Percentiles rank a stretch among this genome's conserved stretches.
These are phyloP conservation scores for Hirtodrosophila trivittata DNA, from an alignment of 2,888 invertebrate species.

Conservation along the genomic window DNA sequence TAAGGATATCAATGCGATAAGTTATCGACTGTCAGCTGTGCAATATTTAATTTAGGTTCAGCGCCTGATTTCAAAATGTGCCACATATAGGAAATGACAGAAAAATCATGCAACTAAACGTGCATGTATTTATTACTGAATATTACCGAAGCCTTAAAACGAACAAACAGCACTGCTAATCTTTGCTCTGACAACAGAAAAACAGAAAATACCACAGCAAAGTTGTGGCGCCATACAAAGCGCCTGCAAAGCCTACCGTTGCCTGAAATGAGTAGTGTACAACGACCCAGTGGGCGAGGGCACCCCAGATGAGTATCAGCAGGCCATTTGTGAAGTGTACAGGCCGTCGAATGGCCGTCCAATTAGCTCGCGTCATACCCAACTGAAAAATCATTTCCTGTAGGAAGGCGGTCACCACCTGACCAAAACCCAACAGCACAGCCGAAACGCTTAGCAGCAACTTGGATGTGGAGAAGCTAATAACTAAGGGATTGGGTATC, in stretches of 20 bases:
- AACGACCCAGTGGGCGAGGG: conserved; percentile 81
- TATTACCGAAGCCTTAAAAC: conserved; percentile 6
- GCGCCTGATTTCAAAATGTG: neutral
- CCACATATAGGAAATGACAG: neutral
- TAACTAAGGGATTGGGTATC: conserved; percentile 69
- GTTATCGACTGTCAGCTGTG: too few relatives aligned
- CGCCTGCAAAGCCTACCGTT: conserved; percentile 79
- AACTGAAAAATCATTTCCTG: conserved; percentile 83
- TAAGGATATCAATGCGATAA: too few relatives aligned
- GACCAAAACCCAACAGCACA: conserved; percentile 83
- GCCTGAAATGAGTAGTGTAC: conserved; percentile 82
- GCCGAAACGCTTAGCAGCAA: conserved; percentile 82
- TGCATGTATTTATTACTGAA: conserved; percentile 19
- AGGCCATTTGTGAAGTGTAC: conserved; percentile 83
- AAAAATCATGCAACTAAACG: neutral
- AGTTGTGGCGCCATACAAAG: conserved; percentile 77
- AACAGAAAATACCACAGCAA: conserved; percentile 81
- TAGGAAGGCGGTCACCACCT: conserved; percentile 82
- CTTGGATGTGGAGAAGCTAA: conserved; percentile 83
- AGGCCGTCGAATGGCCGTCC: conserved; percentile 81
- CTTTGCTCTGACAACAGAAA: conserved; percentile 76
- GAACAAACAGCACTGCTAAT: conserved; percentile 46
- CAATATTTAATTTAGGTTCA: too few relatives aligned
- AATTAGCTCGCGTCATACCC: conserved; percentile 82
- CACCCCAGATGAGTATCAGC: conserved; percentile 81